Evolutionary conservation across 2,113 vertebrate genomes (phyloP), one percentile per base, ranked within the genome.

Genomic region (Chaenocephalus aceratus): DNA sequence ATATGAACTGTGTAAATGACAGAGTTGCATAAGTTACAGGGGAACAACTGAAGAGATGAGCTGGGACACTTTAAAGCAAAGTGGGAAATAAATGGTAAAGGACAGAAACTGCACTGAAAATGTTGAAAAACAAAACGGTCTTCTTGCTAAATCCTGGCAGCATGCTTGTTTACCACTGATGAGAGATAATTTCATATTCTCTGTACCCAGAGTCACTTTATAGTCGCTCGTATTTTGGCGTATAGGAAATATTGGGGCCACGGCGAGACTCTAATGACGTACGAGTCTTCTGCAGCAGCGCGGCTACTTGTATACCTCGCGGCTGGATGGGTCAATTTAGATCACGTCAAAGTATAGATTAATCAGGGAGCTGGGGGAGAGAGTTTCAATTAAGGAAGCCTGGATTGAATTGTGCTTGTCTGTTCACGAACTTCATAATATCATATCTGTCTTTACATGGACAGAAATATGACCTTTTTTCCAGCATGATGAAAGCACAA

Each of bases 211-310:
- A 77, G 68, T 71, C 86, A 82, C 94, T 91, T 93, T 91, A 96
- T 91, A 94, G 86, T 89, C 90, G 87, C 81, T 84, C 95, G 94
- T 95, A 95, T 91, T 4, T 30, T 95, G 90, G 89, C 93, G 92
- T 90, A 91, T 90, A 91, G 95, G 94, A 96, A 95, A 95, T 95
- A 95, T 92, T 70, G 95, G 95, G 96, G 96, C 96, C 96, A 93
- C 95, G 94, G 96, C 94, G 95, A 93, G 95, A 95, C 84, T 95
- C 91, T 94, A 95, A 95, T 96, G 96, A 96, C 96, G 91, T 85
- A 89, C 88, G 88, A 74, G 85, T 87, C 79, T 89, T 84, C 83
- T 49, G 68, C 80, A 36, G 79, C 56, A 67, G 85, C 46, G 13
- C 14, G 88, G 89, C 89, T 86, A 86, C 85, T 88, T 68, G 82